Base-by-base conservation (phyloP, 2,113 vertebrate species). In the Prietella phreatophila region DNA sequence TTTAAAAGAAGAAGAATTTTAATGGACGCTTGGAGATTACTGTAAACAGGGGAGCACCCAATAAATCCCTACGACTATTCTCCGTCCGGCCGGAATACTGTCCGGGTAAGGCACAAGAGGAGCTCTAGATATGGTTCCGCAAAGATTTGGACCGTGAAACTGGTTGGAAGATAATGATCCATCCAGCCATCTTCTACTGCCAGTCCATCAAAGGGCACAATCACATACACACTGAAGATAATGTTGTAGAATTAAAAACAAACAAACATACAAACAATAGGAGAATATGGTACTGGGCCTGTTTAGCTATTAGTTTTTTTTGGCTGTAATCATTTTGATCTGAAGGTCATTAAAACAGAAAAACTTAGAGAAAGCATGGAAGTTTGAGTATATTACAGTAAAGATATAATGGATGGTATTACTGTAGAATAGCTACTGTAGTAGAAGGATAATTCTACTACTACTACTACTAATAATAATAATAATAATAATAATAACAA, bases 41-140 rank as follows among this genome's bases (percentile, higher is more conserved):
- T 47, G 63, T 20, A 30, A 81, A 33, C 15, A 80, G 83, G 17
- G 71, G 80, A 56, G 87, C 85, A 82, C n/a, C 80, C 5, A 6
- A 85, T 82, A 89, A 89, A 69, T 61, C 85, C 78, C 69, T 84
- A 88, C 84, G 88, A 84, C 22, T 60, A 69, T 10, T 42, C 36
- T 73, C 30, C n/a, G 39, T 50, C 61, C 65, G n/a, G 11, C 13
- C 1, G n/a, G 10, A 88, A 87, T 50, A 1, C 6, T 4, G 47
- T 81, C 78, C 90, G 90, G 58, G 3, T 1, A 17, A 53, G 87
- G 61, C 25, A 85, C 89, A 79, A 36, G 8, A 73, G 6, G 13
- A 14, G 5, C 2, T 0, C 42, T 39, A 15, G 58, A 25, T 33
- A 75, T 14, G 36, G 87, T 88, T 90, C 89, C 84, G 73, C 6